Evolutionary conservation across 2,113 vertebrate species (phyloP).

Genomic region (Puma concolor): DNA sequence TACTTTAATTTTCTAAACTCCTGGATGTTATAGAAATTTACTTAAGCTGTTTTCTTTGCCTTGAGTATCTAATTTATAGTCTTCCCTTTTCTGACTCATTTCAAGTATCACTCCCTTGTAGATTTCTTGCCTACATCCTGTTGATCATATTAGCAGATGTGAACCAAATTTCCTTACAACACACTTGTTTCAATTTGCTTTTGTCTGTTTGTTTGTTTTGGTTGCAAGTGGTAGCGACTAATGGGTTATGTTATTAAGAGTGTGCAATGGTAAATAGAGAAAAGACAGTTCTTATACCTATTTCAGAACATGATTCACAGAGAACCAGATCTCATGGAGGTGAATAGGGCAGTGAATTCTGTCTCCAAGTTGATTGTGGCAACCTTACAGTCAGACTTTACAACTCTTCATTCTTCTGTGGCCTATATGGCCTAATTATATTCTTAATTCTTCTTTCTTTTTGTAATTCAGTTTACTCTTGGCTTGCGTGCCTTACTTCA

Average conservation of each 20-base stretch:
- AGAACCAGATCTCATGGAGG: not conserved
- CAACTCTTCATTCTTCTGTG: not conserved
- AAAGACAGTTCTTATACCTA: not conserved
- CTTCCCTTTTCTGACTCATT: not conserved
- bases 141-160: not conserved
- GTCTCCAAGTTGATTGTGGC: not conserved
- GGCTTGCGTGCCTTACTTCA: not conserved
- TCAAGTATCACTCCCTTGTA: not conserved
- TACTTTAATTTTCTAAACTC: not conserved
- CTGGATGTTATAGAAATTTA: not conserved
- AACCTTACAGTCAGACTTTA: not conserved
- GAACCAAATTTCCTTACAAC: not conserved
- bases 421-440: not conserved
- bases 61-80: not conserved
- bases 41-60: not conserved
- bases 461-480: not conserved
- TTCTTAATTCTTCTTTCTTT: not conserved
- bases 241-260: not conserved
- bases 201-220: not conserved
- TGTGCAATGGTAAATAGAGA: not conserved
- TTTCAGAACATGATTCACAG: not conserved
- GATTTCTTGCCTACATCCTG: not conserved
- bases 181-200: not conserved
- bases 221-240: not conserved
- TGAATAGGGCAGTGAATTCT: not conserved